Evolutionary conservation across 2,797 vertebrate species (phyloP), one percentile per base, ranked within the genome.

Genomic region (Tapera naevia): DNA sequence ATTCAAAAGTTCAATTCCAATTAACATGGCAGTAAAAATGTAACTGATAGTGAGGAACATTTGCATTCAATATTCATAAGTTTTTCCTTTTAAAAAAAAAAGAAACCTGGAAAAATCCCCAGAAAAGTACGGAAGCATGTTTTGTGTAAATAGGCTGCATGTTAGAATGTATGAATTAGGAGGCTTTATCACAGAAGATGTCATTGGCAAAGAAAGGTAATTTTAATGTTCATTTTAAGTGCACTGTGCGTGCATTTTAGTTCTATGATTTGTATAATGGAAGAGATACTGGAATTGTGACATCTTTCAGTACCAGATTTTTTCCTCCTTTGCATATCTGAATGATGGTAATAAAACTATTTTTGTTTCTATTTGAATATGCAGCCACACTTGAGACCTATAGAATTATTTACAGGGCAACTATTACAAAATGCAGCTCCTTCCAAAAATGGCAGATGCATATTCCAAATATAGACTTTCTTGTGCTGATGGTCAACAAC

Each of bases 361-460:
- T 89, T 79, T 86, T 87, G 9, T 80, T 81, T 93, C 72, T 61
- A 1, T 57, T 80, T 80, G 45, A 92, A 83, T 64, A 12, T 60
- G 37, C 33, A 56, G 60, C 27, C 56, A 62, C 13, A n/a, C 28
- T 69, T 22, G 11, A 48, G 2, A 2, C 18, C 16, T 41, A 13
- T 66, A 43, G 60, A 91, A 67, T 89, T 67, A 85, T 74, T 67
- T 95, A 19, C n/a, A 72, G 69, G 39, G 19, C 70, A 62, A 41
- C 46, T 66, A 53, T 73, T 89, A 64, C 3, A 60, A 92, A 92
- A 86, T 66, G 41, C 60, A 73, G 9, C 35, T 92, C 58, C 28
- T 96, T 86, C 89, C 84, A 92, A 80, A 93, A 80, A 74, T 72
- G 54, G 43, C 79, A 95, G 66, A 45, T 91, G 43, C 48, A 13